These are phyloP conservation scores for Eupsittula cactorum DNA, from an alignment of 2,113 vertebrate species.

Conservation along the genomic window DNA sequence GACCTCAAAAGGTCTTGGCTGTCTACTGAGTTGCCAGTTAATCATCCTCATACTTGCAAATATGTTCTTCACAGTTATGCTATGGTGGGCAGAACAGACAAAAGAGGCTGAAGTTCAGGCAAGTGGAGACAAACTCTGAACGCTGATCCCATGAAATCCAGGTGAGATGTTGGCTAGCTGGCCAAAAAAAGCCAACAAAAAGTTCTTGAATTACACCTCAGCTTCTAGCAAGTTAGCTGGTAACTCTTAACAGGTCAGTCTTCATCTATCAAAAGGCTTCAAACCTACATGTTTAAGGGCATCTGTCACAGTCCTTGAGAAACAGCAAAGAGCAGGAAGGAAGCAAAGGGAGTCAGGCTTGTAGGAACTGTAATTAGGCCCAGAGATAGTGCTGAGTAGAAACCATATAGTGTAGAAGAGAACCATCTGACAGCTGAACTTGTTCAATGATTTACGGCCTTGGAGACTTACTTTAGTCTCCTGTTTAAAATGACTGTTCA, in stretches of 20 bases:
- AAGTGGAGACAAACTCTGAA: background rate
- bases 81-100: background rate
- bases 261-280: background rate
- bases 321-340: background rate
- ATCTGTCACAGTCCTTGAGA: background rate
- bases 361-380: background rate
- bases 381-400: background rate
- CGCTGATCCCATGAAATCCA: background rate
- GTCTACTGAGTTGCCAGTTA: background rate
- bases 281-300: background rate
- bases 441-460: background rate
- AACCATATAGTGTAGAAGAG: background rate
- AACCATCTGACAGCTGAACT: background rate
- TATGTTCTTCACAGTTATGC: background rate
- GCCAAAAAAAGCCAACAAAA: background rate
- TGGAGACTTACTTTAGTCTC: background rate
- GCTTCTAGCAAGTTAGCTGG: background rate
- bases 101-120: background rate
- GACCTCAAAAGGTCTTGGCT: background rate
- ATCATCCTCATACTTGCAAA: background rate
- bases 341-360: background rate
- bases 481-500: background rate
- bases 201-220: background rate
- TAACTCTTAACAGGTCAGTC: background rate
- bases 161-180: background rate